Conservation (phyloP, 2,888 invertebrate genomes). For the Chironomus riparius region DNA sequence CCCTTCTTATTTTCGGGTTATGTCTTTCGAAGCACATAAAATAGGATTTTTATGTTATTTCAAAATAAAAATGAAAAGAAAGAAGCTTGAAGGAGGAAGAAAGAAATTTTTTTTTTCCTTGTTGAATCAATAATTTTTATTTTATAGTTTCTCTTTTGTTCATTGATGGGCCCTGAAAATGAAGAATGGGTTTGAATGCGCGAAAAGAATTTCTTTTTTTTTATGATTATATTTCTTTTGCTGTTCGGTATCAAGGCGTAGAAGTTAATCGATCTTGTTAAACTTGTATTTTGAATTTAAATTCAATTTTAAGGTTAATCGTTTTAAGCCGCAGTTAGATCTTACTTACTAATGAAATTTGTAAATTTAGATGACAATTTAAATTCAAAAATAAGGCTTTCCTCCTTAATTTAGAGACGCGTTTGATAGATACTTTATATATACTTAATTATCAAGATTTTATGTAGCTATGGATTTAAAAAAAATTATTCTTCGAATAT, state of each 20-base stretch:
- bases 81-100: background rate
- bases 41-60: background rate
- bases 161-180: conserved; percentile 8
- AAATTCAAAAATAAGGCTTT: too few relatives aligned
- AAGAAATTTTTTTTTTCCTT: background rate
- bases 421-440: too few relatives aligned
- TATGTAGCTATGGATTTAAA: too few relatives aligned
- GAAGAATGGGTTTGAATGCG: conserved; percentile 12
- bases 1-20: too few relatives aligned
- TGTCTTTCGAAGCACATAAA: background rate
- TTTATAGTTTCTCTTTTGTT: conserved; percentile 26
- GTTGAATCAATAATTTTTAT: conserved; percentile 27
- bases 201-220: background rate
- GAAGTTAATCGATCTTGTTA: background rate
- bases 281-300: too few relatives aligned
- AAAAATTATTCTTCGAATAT: too few relatives aligned
- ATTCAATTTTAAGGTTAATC: too few relatives aligned
- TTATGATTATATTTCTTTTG: background rate
- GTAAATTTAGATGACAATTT: too few relatives aligned
- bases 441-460: too few relatives aligned
- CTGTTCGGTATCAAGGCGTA: background rate
- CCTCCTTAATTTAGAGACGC: too few relatives aligned
- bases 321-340: too few relatives aligned
- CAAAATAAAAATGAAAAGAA: background rate
- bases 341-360: too few relatives aligned